Evolutionary conservation across 2,113 vertebrate species (phyloP), one percentile per base, ranked within the genome.

Genomic region (Oceanites oceanicus): DNA sequence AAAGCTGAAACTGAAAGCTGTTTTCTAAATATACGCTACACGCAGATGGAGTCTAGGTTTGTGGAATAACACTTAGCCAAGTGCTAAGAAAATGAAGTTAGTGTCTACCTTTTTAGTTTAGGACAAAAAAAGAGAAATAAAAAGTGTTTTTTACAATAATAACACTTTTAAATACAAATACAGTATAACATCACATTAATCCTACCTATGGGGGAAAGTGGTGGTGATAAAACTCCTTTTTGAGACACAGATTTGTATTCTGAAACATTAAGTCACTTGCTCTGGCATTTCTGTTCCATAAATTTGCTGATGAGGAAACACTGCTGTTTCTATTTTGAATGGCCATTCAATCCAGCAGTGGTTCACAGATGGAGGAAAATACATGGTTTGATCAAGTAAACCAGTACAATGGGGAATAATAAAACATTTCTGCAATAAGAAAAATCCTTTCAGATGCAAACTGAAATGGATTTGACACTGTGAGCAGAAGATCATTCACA

Each of bases 11-110:
- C 38, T 23, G 32, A 96, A 95, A 97, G 50, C 82, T 96, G 86
- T 86, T 97, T 94, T 90, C 96, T 95, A 96, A 95, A 96, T 97
- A 96, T 95, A 92, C 0, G 9, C 52, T 55, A 80, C 42, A 59
- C 52, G 75, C 95, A 96, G 92, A 96, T 96, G 94, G 96, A 92
- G 86, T 91, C 89, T 94, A 82, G 63, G n/a, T 88, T 94, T 97
- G 97, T 97, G 94, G 89, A 91, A 89, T 96, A 97, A 97, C 95
- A 95, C 91, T 96, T 94, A 82, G 67, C 71, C 45, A 97, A 95
- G 87, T 90, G 95, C 36, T 88, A 97, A 92, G 67, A 92, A 94
- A 97, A 95, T 75, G 26, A 91, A 91, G 45, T 83, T 91, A 70
- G 29, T 1, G 19, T 58, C 81, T 91, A 63, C 76, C 50, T 94